These are phyloP conservation scores for Tragelaphus eurycerus DNA, from an alignment of 2,797 vertebrate species.

Conservation along the genomic window DNA sequence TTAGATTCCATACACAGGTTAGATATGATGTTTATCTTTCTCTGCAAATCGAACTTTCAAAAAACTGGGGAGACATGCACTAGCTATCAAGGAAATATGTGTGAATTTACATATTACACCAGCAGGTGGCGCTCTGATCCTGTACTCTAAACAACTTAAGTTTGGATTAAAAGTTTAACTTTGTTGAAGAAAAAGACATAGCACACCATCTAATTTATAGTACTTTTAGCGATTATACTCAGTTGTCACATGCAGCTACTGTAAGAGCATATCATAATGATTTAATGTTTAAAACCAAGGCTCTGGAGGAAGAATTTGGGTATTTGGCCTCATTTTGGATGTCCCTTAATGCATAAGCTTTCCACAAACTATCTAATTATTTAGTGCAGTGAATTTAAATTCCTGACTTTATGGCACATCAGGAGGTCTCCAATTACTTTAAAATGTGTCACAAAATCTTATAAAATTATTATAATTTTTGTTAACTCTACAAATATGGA, in stretches of 20 bases:
- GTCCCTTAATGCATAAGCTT: not conserved
- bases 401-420: not conserved
- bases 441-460: constrained; percentile 39
- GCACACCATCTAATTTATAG: constrained; percentile 9
- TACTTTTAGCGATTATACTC: not conserved
- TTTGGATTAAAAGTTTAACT: constrained; percentile 22
- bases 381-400: not conserved
- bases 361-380: not conserved
- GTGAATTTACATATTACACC: constrained; percentile 35
- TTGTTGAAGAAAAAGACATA: constrained; percentile 22
- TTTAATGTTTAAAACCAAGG: constrained; percentile 31
- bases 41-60: not conserved
- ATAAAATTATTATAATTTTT: not conserved
- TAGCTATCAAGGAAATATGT: not conserved
- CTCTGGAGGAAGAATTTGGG: constrained; percentile 23
- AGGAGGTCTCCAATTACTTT: constrained; percentile 3
- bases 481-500: constrained; percentile 10
- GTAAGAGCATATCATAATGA: constrained; percentile 10
- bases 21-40: not conserved
- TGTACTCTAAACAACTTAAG: not conserved
- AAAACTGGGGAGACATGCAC: not conserved
- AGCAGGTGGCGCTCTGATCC: constrained; percentile 76
- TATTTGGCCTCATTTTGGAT: not conserved
- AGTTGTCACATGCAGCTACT: constrained; percentile 20
- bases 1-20: not conserved